phyloP scores from a whole-genome alignment of 2,113 vertebrate species.

The Ciconia boyciana region DNA sequence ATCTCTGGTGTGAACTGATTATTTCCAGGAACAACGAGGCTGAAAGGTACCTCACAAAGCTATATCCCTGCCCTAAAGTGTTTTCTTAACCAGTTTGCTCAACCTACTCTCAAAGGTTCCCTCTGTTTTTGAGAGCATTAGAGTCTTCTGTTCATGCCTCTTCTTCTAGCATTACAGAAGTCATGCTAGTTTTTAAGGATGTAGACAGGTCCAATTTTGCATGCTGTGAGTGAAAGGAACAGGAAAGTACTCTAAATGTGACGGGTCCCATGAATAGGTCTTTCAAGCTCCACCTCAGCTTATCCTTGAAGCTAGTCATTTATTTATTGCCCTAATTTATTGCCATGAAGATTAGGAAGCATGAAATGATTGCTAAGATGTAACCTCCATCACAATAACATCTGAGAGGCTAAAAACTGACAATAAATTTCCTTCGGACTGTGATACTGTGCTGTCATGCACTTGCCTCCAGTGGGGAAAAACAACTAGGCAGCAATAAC shows the following conservation, averaged over 20 bases:
- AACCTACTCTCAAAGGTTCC: neutral
- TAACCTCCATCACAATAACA: neutral
- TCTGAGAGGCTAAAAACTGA: neutral
- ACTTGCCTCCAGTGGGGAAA: neutral
- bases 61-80: neutral
- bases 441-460: neutral
- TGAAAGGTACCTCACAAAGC: neutral
- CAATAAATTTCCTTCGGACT: neutral
- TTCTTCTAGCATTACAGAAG: neutral
- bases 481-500: neutral
- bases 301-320: neutral
- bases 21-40: neutral
- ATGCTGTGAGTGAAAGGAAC: neutral
- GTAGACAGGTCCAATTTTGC: neutral
- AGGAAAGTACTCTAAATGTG: neutral
- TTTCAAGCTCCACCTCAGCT: neutral
- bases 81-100: neutral
- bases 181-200: neutral
- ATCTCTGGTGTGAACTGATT: neutral
- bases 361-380: neutral
- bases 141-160: neutral
- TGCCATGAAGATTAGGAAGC: neutral
- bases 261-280: neutral
- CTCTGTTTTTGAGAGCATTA: neutral
- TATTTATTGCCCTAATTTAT: neutral